Evolutionary conservation across 1,140 invertebrate genomes (phyloP), one percentile per base, ranked within the genome.

Genomic region (Pogonomyrmex californicus): DNA sequence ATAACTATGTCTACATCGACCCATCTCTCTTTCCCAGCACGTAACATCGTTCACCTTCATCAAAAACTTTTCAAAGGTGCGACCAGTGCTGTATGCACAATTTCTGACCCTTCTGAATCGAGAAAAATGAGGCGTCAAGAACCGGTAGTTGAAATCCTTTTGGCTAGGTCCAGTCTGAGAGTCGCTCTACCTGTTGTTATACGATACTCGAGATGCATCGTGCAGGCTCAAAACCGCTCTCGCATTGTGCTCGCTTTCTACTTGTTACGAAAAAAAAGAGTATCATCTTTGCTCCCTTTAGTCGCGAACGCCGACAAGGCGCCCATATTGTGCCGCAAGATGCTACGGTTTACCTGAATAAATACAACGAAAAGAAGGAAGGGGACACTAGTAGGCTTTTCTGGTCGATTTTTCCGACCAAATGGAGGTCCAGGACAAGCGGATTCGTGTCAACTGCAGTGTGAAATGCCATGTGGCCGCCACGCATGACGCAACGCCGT

Each of bases 181-280:
- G 78, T 85, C 65, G 71, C 70, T 70, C 85, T 91, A 92, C 91
- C 91, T 91, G 91, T 92, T 92, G 91, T 92, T 86, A 92, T 87
- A 83, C 86, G 89, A 92, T 92, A 92, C 82, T 85, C 91, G 56
- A 51, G 66, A 86, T 85, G 85, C 87, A 76, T 91, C 90, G 78
- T 82, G 79, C 44, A 86, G 79, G 17, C 70, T 86, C 85, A 83
- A 91, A 23, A 86, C 86, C 78, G 89, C 87, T 91, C 86, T 90
- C 33, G 51, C 63, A 36, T 82, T 75, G 65, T 33, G 70, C 66
- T 65, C 71, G 41, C 54, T 38, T 82, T 75, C 51, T 36, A 44
- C 62, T 81, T 36, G 65, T 10, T 14, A 71, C 10, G 78, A 47
- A 58, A 71, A 79, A 65, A 54, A 70, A 73, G 66, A 73, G 66